A percentile compares a stretch with the other conserved stretches of the same genome.
Conservation (phyloP, 1,140 invertebrate species). For the Papilio glaucus region DNA sequence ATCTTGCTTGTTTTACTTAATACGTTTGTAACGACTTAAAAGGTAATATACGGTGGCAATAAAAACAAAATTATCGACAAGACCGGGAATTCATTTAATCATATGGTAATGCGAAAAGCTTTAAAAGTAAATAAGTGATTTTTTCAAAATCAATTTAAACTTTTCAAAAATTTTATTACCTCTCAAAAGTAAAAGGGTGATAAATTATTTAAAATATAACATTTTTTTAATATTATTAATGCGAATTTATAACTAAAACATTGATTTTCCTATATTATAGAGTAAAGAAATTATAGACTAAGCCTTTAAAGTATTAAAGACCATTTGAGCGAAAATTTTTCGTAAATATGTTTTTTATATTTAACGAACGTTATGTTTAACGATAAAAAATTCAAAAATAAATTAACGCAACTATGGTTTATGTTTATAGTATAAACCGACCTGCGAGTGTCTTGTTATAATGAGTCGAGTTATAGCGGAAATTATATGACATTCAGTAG, state of each 20-base stretch:
- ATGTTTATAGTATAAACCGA: not conserved
- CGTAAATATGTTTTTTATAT: too few relatives aligned
- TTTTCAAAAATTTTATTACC: too few relatives aligned
- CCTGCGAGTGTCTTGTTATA: not conserved
- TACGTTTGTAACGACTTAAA: slow-evolving; percentile 29
- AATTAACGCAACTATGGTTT: not conserved
- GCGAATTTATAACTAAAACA: too few relatives aligned
- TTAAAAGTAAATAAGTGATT: slow-evolving; percentile 13
- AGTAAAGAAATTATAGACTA: too few relatives aligned
- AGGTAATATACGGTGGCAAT: slow-evolving; percentile 30
- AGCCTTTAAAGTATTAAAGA: too few relatives aligned
- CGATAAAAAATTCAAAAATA: not conserved
- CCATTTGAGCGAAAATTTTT: too few relatives aligned
- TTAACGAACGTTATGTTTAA: too few relatives aligned
- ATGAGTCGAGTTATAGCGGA: slow-evolving; percentile 43
- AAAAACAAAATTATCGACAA: slow-evolving; percentile 24
- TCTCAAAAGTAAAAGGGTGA: not conserved
- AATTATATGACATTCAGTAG: slow-evolving; percentile 52
- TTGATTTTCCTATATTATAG: too few relatives aligned
- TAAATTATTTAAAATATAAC: not conserved
- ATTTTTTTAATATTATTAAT: too few relatives aligned
- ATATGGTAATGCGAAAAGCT: slow-evolving; percentile 14
- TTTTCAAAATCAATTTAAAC: slow-evolving; percentile 23
- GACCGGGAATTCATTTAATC: slow-evolving; percentile 6
- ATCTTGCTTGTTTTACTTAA: slow-evolving; percentile 34